phyloP scores from a whole-genome alignment of 2,888 invertebrate genomes.

The Sericinus montela region DNA sequence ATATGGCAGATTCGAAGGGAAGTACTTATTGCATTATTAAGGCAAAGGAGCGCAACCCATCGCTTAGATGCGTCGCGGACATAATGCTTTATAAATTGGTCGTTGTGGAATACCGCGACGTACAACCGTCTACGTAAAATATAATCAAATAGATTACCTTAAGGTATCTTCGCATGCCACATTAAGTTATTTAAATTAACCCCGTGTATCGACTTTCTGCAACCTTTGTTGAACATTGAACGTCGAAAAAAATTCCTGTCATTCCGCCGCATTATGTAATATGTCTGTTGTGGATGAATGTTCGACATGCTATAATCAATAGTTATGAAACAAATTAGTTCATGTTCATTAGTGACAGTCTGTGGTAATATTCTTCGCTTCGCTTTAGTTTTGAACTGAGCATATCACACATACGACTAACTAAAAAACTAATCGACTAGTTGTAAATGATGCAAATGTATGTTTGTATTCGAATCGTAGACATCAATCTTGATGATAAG shows the following conservation, averaged over 20 bases:
- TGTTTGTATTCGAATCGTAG: no score
- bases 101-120: conserved; percentile 26
- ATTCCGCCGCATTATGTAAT: conserved; percentile 21
- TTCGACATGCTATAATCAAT: conserved; percentile 21
- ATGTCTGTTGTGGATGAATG: conserved; percentile 9
- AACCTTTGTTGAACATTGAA: conserved; percentile 29
- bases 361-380: no score
- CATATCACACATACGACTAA: no score
- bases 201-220: conserved; percentile 22
- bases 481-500: no score
- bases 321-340: neutral
- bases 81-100: conserved; percentile 33
- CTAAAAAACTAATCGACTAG: no score
- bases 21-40: neutral
- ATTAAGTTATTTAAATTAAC: conserved; percentile 30
- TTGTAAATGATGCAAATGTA: no score
- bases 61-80: conserved; percentile 19
- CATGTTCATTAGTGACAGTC: no score
- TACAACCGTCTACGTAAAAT: conserved; percentile 29
- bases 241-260: conserved; percentile 29
- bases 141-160: conserved; percentile 42
- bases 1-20: neutral
- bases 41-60: conserved; percentile 18
- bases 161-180: conserved; percentile 29
- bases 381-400: no score